A percentile compares a stretch with the other conserved stretches of the same genome.
These are phyloP conservation scores for Aelia acuminata DNA, from an alignment of 2,888 invertebrate genomes.

Conservation along the genomic window DNA sequence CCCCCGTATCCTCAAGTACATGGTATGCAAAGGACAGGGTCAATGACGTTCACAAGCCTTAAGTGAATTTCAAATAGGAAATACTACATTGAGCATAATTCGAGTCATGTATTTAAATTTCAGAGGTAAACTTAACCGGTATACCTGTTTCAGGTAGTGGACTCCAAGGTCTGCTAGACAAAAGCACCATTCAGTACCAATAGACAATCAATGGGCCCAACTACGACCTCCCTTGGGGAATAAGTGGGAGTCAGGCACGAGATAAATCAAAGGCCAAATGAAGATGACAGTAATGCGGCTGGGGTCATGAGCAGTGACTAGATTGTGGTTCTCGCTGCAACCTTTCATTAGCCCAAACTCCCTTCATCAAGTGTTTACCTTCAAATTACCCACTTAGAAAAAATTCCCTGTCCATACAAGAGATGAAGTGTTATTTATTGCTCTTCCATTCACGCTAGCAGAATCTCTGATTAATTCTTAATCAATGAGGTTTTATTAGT, in stretches of 20 bases:
- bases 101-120: background rate
- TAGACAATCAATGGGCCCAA: background rate
- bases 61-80: background rate
- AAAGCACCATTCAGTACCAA: slow-evolving; percentile 11
- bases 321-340: slow-evolving; percentile 56
- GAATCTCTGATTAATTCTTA: background rate
- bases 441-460: background rate
- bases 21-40: background rate
- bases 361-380: slow-evolving; percentile 57
- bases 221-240: slow-evolving; percentile 16
- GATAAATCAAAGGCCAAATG: slow-evolving; percentile 50
- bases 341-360: slow-evolving; percentile 56
- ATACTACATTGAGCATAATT: background rate
- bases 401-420: slow-evolving; percentile 17
- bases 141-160: background rate
- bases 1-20: background rate
- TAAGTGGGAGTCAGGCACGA: slow-evolving; percentile 25
- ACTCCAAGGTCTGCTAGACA: background rate
- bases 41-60: background rate
- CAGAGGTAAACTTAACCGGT: background rate
- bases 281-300: slow-evolving; percentile 51
- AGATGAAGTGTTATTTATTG: background rate
- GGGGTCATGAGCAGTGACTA: slow-evolving; percentile 48
- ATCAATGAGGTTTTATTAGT: background rate
- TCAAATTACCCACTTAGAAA: slow-evolving; percentile 52